A percentile compares a stretch with the other conserved stretches of the same genome.
Conservation (phyloP, 2,113 vertebrate species). For the Takifugu bimaculatus region DNA sequence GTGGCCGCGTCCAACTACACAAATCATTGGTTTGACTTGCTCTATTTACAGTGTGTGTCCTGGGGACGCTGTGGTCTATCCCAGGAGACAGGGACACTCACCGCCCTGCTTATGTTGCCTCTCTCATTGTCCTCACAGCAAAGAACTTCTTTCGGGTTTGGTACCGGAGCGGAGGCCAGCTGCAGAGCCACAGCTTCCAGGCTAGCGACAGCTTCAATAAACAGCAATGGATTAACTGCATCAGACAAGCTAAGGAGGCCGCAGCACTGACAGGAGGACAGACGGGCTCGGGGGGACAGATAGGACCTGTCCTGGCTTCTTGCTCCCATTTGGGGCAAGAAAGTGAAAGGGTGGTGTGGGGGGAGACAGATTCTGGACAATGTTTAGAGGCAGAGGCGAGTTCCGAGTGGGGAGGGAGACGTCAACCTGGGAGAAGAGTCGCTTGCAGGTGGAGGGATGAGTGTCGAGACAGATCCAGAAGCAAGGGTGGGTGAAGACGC, state of each 20-base stretch:
- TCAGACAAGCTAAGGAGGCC: constrained; percentile 89
- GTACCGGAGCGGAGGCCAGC: constrained; percentile 77
- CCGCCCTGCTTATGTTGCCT: too few relatives aligned
- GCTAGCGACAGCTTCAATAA: constrained; percentile 97
- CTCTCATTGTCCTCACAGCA: too few relatives aligned
- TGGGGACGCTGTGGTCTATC: too few relatives aligned
- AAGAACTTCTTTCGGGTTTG: too few relatives aligned
- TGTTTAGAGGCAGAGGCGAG: constrained; percentile 1
- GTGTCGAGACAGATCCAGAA: neutral
- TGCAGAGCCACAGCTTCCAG: constrained; percentile 88
- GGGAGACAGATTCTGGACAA: constrained; percentile 2
- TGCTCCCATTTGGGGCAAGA: neutral
- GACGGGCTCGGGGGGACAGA: neutral
- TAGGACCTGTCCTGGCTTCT: neutral
- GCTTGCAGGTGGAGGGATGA: constrained; percentile 1
- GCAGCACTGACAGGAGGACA: constrained; percentile 40
- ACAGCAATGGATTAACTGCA: constrained; percentile 98
- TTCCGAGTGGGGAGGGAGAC: constrained; percentile 5
- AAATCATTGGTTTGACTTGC: too few relatives aligned
- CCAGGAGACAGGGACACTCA: too few relatives aligned
- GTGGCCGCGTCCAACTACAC: constrained; percentile 62
- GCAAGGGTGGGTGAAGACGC: neutral
- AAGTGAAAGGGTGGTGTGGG: constrained; percentile 2
- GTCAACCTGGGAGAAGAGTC: neutral
- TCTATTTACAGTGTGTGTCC: too few relatives aligned